Base-by-base conservation (phyloP, 2,797 vertebrate genomes). In the Euthynnus affinis region DNA sequence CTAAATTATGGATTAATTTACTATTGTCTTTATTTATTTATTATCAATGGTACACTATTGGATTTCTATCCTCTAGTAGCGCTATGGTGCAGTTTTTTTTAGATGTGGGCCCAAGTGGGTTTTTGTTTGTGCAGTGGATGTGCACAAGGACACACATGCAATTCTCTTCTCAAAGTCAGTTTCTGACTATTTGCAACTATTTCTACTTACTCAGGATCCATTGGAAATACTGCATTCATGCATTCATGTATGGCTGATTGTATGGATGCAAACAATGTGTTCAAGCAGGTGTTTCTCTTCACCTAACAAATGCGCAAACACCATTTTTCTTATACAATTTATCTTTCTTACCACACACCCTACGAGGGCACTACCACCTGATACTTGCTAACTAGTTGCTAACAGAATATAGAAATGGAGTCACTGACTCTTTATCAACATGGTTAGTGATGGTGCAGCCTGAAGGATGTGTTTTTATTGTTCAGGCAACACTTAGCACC, bases 401-500 rank as follows among this genome's bases (percentile, higher is more conserved):
- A 73, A 69, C 46, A 69, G 56, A 70, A 64, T 49, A 55, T 65
- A 80, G 46, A 52, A 59, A 63, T 40, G 12, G 75, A 83, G 65
- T 60, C 62, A 49, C 51, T 57, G 76, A 68, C 60, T 74, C 55
- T 84, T 85, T 68, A 74, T 87, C 76, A 34, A 71, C 15, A 9
- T 66, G 18, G 17, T 49, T 20, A 74, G 64, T 9, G 65, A 72
- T 55, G 81, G 52, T 34, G 51, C 71, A 74, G 78, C 71, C 79
- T 67, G 78, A 65, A 81, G 72, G 66, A 72, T 68, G 71, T 12
- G 27, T 58, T 64, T 80, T 67, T 86, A 81, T 80, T 84, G 83
- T 77, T 86, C 76, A 80, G 58, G 59, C 78, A 67, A 56, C 78
- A 80, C 79, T 83, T 85, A 74, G 70, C 71, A 78, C 81, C 59